Evolutionary conservation across 1,140 invertebrate genomes (phyloP), one percentile per base, ranked within the genome.

Genomic region (Drosophila biarmipes): DNA sequence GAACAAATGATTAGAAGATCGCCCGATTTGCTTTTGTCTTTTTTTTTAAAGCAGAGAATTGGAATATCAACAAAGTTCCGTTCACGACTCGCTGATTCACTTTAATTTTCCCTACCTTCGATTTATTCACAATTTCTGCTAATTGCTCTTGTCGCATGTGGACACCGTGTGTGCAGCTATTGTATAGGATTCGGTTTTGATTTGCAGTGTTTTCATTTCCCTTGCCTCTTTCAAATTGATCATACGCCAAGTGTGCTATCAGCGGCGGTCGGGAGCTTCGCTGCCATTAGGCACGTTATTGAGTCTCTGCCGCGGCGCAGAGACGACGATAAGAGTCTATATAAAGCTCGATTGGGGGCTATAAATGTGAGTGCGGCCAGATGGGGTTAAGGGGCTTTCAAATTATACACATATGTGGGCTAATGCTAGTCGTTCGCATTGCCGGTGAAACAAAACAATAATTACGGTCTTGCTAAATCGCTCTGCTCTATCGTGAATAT

Each of bases 281-380:
- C 29, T 62, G 68, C 62, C 73, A 80, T 85, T 85, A 73, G 80
- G 80, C 81, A 85, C 76, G 80, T 80, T 85, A 85, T 85, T 86
- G 61, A 78, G 64, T 73, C 62, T 40, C 75, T 63, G 58, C n/a
- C 45, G 78, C 52, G 51, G 34, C 17, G 57, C 45, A 43, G 59
- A 49, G 34, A 35, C 40, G 38, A 15, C 61, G 74, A 84, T 82
- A 82, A 81, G 77, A 71, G 82, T 55, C 49, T 73, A 61, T 73
- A 63, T 59, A 54, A 51, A 68, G 59, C 54, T 61, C 59, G 67
- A 45, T 54, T 66, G 76, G 49, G 75, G 58, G 43, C 74, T 74
- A 43, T 68, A 68, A 68, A 34, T 54, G 59, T 53, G 48, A 54
- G 43, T 17, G 67, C 11, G 52, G 31, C 11, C 14, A 31, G 34